Percentiles rank a stretch among this genome's conserved stretches.
Conservation (phyloP, 2,113 vertebrate species). For the Hemichromis elongatus region DNA sequence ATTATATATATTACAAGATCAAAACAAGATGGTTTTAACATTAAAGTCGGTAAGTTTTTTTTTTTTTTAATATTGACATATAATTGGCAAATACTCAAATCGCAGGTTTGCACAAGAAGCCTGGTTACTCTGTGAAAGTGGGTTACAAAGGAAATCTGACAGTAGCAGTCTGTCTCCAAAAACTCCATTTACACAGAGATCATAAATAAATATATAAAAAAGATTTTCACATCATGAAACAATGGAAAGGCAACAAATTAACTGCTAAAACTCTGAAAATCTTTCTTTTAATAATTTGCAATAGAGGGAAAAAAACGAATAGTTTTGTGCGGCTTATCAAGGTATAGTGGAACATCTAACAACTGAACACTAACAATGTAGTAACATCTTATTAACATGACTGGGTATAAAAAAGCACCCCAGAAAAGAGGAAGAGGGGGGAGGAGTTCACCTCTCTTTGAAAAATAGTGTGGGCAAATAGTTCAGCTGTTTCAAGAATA, state of each 20-base stretch:
- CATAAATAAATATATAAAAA: background rate
- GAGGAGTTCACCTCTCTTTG: background rate
- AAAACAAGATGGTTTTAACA: background rate
- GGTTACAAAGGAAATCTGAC: background rate
- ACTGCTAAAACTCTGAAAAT: background rate
- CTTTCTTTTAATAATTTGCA: background rate
- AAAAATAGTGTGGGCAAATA: background rate
- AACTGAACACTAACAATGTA: background rate
- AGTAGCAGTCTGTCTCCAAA: background rate
- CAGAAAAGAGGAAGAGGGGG: background rate
- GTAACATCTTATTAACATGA: background rate
- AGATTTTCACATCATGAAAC: background rate
- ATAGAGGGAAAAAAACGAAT: background rate
- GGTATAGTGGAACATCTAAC: background rate
- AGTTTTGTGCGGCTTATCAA: background rate
- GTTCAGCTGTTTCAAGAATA: background rate
- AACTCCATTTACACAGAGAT: background rate
- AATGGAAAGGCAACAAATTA: background rate
- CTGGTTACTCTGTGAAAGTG: background rate
- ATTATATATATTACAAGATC: background rate
- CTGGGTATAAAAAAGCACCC: background rate
- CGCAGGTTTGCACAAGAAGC: background rate
- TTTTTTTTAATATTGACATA: background rate
- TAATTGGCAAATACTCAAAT: background rate
- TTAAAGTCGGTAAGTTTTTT: background rate